These are phyloP conservation scores for Macrotis lagotis DNA, from an alignment of 2,113 vertebrate species.

Conservation along the genomic window DNA sequence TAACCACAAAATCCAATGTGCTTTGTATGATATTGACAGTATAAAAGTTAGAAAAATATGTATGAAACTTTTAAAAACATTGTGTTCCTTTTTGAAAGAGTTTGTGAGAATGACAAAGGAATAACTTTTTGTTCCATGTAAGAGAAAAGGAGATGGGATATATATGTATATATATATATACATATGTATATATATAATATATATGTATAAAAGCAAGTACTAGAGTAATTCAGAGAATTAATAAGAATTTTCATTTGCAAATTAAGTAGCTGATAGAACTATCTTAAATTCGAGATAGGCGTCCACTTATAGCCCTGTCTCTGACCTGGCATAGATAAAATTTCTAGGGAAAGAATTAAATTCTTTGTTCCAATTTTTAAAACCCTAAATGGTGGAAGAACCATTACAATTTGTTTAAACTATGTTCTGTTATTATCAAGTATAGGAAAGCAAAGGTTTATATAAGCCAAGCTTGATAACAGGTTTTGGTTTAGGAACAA, in stretches of 20 bases:
- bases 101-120: too few relatives aligned
- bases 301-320: background rate
- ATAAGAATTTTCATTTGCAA: background rate
- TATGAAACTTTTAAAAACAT: too few relatives aligned
- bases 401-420: background rate
- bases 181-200: too few relatives aligned
- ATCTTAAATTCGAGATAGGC: background rate
- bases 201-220: too few relatives aligned
- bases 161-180: too few relatives aligned
- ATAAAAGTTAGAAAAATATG: too few relatives aligned
- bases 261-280: background rate
- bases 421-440: background rate
- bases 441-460: conserved; percentile 15
- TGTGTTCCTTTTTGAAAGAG: too few relatives aligned
- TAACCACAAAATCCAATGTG: too few relatives aligned
- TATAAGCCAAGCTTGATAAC: background rate
- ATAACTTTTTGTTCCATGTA: too few relatives aligned
- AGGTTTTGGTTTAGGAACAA: background rate
- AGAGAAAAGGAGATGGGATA: too few relatives aligned
- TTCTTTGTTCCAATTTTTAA: background rate
- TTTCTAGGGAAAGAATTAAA: background rate
- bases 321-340: background rate
- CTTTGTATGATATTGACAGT: too few relatives aligned
- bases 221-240: background rate
- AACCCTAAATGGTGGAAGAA: background rate